These are phyloP conservation scores for Calliphora vicina DNA, from an alignment of 1,140 invertebrate genomes.

Conservation along the genomic window DNA sequence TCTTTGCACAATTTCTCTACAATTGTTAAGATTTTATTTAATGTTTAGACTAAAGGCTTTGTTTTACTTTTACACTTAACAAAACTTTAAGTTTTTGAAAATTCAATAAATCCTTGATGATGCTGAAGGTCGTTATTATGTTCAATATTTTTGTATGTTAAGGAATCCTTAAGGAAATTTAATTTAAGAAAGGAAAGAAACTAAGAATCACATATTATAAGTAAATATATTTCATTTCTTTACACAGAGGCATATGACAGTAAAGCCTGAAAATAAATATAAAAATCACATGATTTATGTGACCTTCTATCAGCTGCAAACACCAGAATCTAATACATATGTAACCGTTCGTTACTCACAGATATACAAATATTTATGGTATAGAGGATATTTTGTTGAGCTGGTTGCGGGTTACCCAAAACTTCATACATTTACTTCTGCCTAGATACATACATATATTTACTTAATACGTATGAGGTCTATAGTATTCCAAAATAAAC, in stretches of 20 bases:
- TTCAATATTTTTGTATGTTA: not conserved
- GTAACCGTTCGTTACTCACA: too few relatives aligned
- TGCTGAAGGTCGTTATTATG: not conserved
- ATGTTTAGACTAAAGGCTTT: too few relatives aligned
- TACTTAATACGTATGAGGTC: too few relatives aligned
- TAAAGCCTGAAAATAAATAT: not conserved
- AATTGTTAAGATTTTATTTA: too few relatives aligned
- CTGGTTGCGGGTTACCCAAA: not conserved
- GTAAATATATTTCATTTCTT: not conserved
- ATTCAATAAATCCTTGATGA: not conserved
- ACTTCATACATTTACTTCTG: not conserved
- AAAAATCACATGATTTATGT: conserved; percentile 25
- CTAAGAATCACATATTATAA: not conserved
- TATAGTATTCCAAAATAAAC: not conserved
- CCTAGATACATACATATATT: too few relatives aligned
- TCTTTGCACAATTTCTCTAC: not conserved
- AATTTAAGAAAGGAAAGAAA: not conserved
- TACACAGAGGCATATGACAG: not conserved
- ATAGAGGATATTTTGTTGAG: too few relatives aligned
- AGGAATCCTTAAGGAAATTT: not conserved
- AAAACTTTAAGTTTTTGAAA: not conserved
- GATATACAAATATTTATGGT: not conserved
- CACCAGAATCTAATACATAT: not conserved
- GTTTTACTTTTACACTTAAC: not conserved
- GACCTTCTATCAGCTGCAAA: not conserved